These are phyloP conservation scores for Odontamblyopus lacepedii DNA, from an alignment of 2,797 vertebrate species.

Conservation along the genomic window DNA sequence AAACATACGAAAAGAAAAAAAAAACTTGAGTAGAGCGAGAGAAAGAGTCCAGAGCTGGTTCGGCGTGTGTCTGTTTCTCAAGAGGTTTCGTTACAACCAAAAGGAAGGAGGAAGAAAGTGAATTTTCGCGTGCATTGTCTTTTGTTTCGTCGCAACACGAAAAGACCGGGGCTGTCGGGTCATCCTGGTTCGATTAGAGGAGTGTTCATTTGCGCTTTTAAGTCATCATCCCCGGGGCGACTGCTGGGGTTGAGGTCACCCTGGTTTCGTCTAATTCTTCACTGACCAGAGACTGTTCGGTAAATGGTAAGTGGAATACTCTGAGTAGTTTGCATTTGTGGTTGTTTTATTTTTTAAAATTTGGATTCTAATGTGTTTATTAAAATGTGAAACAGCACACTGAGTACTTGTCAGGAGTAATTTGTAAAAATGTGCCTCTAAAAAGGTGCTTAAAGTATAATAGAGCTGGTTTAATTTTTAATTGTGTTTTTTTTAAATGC, in stretches of 20 bases:
- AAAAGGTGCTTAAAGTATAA: neutral
- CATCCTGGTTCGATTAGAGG: conserved; percentile 51
- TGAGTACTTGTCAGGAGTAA: conserved; percentile 17
- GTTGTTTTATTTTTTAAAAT: neutral
- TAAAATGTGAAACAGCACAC: neutral
- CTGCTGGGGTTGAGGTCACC: too few relatives aligned
- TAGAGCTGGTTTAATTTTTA: neutral
- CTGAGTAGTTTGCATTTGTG: conserved; percentile 11
- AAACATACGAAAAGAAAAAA: conserved; percentile 49
- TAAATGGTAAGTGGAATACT: conserved; percentile 59
- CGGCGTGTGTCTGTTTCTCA: conserved; percentile 52
- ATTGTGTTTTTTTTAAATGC: neutral
- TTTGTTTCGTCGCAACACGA: conserved; percentile 19
- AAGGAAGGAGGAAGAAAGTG: conserved; percentile 38
- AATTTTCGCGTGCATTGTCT: conserved; percentile 24
- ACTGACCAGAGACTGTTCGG: conserved; percentile 50
- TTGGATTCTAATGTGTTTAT: neutral
- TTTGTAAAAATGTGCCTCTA: neutral
- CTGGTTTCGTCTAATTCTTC: conserved; percentile 23
- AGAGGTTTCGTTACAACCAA: conserved; percentile 68
- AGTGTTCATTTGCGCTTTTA: conserved; percentile 44
- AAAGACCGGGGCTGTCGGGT: conserved; percentile 53
- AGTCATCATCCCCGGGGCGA: conserved; percentile 3
- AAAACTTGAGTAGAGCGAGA: conserved; percentile 32
- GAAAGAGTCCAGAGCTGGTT: conserved; percentile 69